Base-by-base conservation (phyloP, 2,888 invertebrate genomes). In the Nomada lathburiana region DNA sequence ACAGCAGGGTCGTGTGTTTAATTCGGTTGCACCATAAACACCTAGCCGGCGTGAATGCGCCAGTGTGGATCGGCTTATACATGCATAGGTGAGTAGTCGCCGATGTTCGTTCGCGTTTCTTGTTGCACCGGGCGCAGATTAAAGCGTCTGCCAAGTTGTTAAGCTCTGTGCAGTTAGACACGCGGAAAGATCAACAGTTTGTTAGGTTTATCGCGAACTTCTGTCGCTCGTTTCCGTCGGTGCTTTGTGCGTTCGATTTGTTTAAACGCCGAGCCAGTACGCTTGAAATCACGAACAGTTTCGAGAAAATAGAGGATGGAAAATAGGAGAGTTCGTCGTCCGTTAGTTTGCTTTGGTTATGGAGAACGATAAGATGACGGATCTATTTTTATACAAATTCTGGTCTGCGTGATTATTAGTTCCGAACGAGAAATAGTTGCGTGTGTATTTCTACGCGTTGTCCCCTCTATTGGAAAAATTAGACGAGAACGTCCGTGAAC, bases 91-190 rank as follows among this genome's bases (percentile, higher is more conserved):
- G 64, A 55, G 16, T 53, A 72, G 23, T 64, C 36, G 55, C 13
- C 11, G 42, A 62, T 62, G 62, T 44, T 36, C 36, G 50, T 23
- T 71, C n/a, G n/a, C 69, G 42, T 69, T 69, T 69, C 69, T 69
- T 57, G 20, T 36, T 44, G 18, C 55, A 13, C 52, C 18, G 42
- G 42, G 42, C 36, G 16, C 42, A 64, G 53, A 64, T 72, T 55
- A 53, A 20, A 72, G 53, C 26, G 23, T 72, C 59, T 60, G 59
- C 4, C 52, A 53, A 55, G 53, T 44, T 63, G 20, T 42, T 53
- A 23, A 72, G 63, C 42, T 63, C 23, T 1, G 20, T 42, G 13
- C 26, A 20, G 42, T 1, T 36, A 44, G 26, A 72, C 42, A 16
- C 53, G 26, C n/a, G 64, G 2, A 18, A 16, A 4, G 52, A 64